Base-by-base conservation (phyloP, 2,888 invertebrate genomes). In the Hedychridium roseum region DNA sequence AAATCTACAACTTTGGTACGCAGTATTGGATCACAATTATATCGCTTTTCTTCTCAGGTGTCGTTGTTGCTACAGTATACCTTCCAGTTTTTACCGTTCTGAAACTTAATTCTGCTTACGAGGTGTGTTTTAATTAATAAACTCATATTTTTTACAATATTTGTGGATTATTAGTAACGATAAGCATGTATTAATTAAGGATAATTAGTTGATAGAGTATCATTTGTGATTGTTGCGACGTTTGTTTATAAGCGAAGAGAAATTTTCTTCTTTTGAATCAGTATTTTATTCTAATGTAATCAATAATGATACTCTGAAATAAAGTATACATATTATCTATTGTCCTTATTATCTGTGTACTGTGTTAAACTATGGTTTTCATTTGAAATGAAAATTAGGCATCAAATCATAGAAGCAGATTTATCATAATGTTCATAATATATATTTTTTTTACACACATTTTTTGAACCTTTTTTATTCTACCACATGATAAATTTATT, bases 1-100 rank as follows among this genome's bases (percentile, higher is more conserved):
- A 94, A 81, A 88, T 92, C 73, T 94, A 92, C 80, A 89, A 89
- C 79, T 92, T 88, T 71, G 94, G 94, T 18, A 88, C 90, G 0
- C 90, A 91, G 72, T 92, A 92, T 78, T 88, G 88, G 86, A 80
- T 90, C 62, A 88, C 91, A 50, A 81, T 89, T 23, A 75, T 92
- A 20, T 86, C 89, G 1, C 88, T 92, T 50, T 79, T 86, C 37
- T 76, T 89, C 5, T 89, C 88, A 74, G 88, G 88, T 31, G 46
- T 85, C 12, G 79, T 85, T 26, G 88, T 92, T 5, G 84, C 87
- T 3, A 83, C 82, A 18, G 82, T 92, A 14, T 93, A 91, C 74
- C 82, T 92, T 43, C 92, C 92, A 1, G 91, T 93, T n/a, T 93
- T 92, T 78, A 85, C 85, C 61, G 85, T 84, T 5, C 79, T 93